phyloP scores from a whole-genome alignment of 2,888 invertebrate genomes.

The Hermaeophaga mercurialis region DNA sequence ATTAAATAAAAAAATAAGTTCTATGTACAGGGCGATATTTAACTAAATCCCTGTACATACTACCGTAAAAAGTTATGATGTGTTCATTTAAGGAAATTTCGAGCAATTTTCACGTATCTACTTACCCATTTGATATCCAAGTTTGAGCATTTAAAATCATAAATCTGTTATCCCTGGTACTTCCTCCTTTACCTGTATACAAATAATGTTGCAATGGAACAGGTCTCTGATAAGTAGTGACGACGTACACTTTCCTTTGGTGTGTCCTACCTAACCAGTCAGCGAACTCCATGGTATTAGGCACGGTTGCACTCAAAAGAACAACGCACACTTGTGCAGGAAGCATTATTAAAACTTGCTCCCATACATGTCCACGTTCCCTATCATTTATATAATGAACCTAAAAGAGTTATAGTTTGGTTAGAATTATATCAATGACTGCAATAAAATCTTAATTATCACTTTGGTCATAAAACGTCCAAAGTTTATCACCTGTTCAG shows the following conservation, averaged over 20 bases:
- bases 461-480: too few relatives aligned
- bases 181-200: slow-evolving; percentile 83
- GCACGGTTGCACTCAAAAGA: slow-evolving; percentile 97
- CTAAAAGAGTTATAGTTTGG: slow-evolving; percentile 23
- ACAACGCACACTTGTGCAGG: slow-evolving; percentile 95
- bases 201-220: slow-evolving; percentile 95
- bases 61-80: too few relatives aligned
- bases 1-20: too few relatives aligned
- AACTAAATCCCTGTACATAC: too few relatives aligned
- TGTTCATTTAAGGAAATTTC: too few relatives aligned
- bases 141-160: slow-evolving; percentile 79
- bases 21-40: too few relatives aligned
- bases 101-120: not conserved
- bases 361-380: slow-evolving; percentile 97
- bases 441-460: too few relatives aligned
- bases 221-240: slow-evolving; percentile 90
- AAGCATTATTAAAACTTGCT: slow-evolving; percentile 92
- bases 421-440: not conserved
- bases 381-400: slow-evolving; percentile 95
- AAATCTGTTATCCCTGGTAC: slow-evolving; percentile 75
- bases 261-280: slow-evolving; percentile 87
- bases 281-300: slow-evolving; percentile 95
- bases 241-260: slow-evolving; percentile 88
- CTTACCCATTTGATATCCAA: slow-evolving; percentile 70
- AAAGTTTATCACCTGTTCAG: too few relatives aligned